A percentile compares a stretch with the other conserved stretches of the same genome.
phyloP scores from a whole-genome alignment of 2,797 vertebrate species.

The Pteronotus mesoamericanus region DNA sequence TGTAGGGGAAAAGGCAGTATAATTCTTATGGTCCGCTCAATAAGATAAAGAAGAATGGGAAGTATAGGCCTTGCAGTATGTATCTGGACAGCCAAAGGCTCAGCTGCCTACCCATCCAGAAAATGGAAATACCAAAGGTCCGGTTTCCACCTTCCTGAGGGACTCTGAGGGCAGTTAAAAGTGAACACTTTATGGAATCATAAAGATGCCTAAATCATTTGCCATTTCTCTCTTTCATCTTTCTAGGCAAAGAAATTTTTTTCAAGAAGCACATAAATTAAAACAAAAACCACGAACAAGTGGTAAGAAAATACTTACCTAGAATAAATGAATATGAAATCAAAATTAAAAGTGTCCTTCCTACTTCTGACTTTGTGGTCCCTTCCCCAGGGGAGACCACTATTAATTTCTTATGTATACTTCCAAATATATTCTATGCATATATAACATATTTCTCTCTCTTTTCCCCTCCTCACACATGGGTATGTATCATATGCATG shows the following conservation, averaged over 20 bases:
- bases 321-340: slow-evolving; percentile 9
- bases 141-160: background rate
- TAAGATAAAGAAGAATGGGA: slow-evolving; percentile 15
- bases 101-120: background rate
- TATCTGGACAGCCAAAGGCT: background rate
- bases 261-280: slow-evolving; percentile 9
- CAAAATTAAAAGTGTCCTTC: background rate
- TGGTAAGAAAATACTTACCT: background rate
- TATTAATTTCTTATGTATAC: background rate
- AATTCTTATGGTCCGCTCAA: slow-evolving; percentile 9
- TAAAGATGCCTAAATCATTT: slow-evolving; percentile 35
- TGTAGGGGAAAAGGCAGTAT: slow-evolving; percentile 75
- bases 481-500: background rate
- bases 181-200: slow-evolving; percentile 41
- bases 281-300: background rate
- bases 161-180: slow-evolving; percentile 18
- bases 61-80: background rate
- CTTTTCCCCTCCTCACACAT: background rate
- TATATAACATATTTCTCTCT: background rate
- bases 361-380: background rate
- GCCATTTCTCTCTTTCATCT: slow-evolving; percentile 42
- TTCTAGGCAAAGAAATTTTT: background rate
- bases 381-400: background rate
- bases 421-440: background rate
- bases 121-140: slow-evolving; percentile 37